Evolutionary conservation across 1,140 invertebrate species (phyloP), one percentile per base, ranked within the genome.

Genomic region (Drosophila punjabiensis): DNA sequence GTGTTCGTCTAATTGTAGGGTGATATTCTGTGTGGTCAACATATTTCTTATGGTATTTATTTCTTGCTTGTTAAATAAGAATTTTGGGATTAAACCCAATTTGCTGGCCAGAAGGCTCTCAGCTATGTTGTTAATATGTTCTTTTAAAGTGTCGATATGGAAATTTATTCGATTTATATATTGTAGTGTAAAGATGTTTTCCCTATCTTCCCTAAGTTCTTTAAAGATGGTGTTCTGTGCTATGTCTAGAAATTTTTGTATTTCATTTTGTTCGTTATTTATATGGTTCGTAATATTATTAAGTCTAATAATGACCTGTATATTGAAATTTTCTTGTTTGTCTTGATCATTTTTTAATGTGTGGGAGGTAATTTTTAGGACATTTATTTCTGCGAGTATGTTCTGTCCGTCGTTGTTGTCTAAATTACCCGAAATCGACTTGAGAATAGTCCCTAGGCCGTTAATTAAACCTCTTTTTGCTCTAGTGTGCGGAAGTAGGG

Each of bases 111-210:
- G 9, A 28, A 69, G 58, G 47, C 56, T 60, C 18, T 60, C 65
- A 24, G 58, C 66, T 60, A 61, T 61, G 53, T 53, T 69, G 16
- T 53, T 60, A 35, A 41, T 68, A 45, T 59, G 56, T 24, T 41
- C 9, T 30, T 20, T 56, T 18, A 20, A 24, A 5, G 37, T 62
- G 8, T 52, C 32, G 7, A 64, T 64, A 24, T 24, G 24, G 24
- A 24, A 24, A 24, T 24, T 24, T 24, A 24, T 24, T 24, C 24
- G 24, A 24, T 24, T 24, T n/a, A n/a, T n/a, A n/a, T n/a, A 24
- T 24, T 24, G 24, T 24, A 24, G 24, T 24, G 24, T 24, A 24
- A 24, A 24, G 3, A 24, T 24, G 24, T 24, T 24, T 24, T 24
- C 24, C 24, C 24, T 24, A 24, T 24, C 24, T 24, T 24, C 3